Percentiles rank a stretch among this genome's conserved stretches.
These are phyloP conservation scores for Zoanthus sociatus DNA, from an alignment of 92 coral and sea anemone species.

Conservation along the genomic window DNA sequence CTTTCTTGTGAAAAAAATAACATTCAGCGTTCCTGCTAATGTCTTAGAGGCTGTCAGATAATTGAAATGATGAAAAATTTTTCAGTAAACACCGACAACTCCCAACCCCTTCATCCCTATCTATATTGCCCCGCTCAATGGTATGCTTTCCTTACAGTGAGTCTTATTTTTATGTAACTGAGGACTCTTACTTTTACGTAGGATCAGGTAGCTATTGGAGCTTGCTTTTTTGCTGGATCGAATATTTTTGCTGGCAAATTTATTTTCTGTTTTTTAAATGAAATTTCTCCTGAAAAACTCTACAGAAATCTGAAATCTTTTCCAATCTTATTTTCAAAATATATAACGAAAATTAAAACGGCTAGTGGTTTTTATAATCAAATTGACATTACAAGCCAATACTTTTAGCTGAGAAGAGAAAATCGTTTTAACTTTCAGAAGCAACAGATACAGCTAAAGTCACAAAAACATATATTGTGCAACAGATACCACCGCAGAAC, in stretches of 20 bases:
- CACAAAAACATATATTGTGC: not conserved
- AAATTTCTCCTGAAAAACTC: not conserved
- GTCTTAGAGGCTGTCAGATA: constrained; percentile 6
- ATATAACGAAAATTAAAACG: not conserved
- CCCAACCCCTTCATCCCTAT: constrained; percentile 7
- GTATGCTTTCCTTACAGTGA: not conserved
- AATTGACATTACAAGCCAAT: constrained; percentile 3
- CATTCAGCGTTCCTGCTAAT: not conserved
- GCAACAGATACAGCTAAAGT: not conserved
- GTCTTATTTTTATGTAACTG: not conserved
- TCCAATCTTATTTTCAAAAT: not conserved
- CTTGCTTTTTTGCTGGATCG: constrained; percentile 2
- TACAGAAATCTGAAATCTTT: constrained; percentile 2
- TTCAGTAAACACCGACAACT: constrained; percentile 5
- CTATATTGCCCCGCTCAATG: not conserved
- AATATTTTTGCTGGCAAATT: not conserved
- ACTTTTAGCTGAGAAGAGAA: constrained; percentile 1
- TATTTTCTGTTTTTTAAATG: not conserved
- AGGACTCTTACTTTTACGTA: not conserved
- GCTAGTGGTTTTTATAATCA: not conserved
- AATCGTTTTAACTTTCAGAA: not conserved
- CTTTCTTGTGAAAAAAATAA: constrained; percentile 5
- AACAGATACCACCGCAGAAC: constrained; percentile 2
- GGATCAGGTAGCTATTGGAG: constrained; percentile 2
- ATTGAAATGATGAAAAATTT: not conserved